Percentiles rank a stretch among this genome's conserved stretches.
Conservation (phyloP, 2,888 invertebrate species). For the Cryptus armator region DNA sequence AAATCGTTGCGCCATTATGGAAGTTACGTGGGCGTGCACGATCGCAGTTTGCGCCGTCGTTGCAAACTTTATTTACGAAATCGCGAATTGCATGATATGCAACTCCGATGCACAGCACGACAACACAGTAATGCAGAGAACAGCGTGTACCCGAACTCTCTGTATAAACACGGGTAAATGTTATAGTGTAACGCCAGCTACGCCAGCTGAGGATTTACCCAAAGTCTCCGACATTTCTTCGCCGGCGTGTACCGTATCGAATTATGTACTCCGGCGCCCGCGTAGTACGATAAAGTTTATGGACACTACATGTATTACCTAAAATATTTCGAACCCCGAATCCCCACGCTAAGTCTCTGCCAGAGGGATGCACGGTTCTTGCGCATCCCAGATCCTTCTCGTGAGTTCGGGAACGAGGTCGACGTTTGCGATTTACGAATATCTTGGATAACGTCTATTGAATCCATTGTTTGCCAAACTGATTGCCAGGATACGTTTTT, state of each 20-base stretch:
- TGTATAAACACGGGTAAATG: slow-evolving; percentile 11
- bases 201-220: slow-evolving; percentile 63
- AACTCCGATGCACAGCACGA: slow-evolving; percentile 58
- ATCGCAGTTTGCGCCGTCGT: slow-evolving; percentile 81
- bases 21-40: slow-evolving; percentile 83
- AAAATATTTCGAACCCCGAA: slow-evolving; percentile 12
- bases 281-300: not conserved
- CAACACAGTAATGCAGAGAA: slow-evolving; percentile 35
- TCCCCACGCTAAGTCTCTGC: slow-evolving; percentile 1
- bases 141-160: slow-evolving; percentile 18
- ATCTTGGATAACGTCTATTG: slow-evolving; percentile 19
- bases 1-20: slow-evolving; percentile 84
- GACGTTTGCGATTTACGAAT: slow-evolving; percentile 1
- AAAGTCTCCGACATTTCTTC: slow-evolving; percentile 56
- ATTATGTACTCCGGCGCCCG: slow-evolving; percentile 15
- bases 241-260: slow-evolving; percentile 8
- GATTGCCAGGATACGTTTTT: not conserved
- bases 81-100: slow-evolving; percentile 77
- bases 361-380: slow-evolving; percentile 7
- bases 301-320: not conserved
- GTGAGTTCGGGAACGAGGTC: slow-evolving; percentile 23
- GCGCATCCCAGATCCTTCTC: slow-evolving; percentile 1
- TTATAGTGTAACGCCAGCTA: slow-evolving; percentile 23
- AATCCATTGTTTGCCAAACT: slow-evolving; percentile 38
- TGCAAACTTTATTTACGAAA: slow-evolving; percentile 84